phyloP scores from a whole-genome alignment of 2,113 vertebrate species.

The Cairina moschata region DNA sequence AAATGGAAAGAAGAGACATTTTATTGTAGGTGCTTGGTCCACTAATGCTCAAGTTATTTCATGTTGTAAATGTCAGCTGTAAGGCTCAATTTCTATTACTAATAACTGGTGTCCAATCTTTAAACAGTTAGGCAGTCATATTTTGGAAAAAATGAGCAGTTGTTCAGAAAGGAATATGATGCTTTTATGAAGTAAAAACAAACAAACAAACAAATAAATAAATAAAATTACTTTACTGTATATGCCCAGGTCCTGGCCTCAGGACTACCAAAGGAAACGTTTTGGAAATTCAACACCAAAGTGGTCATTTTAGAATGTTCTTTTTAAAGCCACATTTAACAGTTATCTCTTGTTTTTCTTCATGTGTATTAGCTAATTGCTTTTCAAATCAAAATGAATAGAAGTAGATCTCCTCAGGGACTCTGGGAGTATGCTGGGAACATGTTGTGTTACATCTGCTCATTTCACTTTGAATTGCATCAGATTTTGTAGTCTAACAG shows the following conservation, averaged over 20 bases:
- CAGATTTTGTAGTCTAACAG: background rate
- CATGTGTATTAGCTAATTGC: conserved; percentile 9
- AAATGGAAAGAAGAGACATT: background rate
- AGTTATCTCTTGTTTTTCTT: conserved; percentile 10
- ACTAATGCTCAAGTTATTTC: background rate
- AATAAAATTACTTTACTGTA: background rate
- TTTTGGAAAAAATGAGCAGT: background rate
- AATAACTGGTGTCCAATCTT: background rate
- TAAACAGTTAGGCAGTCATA: fast-evolving
- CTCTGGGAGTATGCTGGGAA: background rate
- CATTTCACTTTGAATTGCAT: background rate
- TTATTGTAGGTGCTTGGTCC: background rate
- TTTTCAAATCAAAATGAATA: conserved; percentile 14
- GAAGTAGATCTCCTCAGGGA: conserved; percentile 17
- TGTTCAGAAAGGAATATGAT: background rate
- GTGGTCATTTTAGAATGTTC: background rate
- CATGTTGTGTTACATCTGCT: conserved; percentile 30
- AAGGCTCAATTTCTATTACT: background rate
- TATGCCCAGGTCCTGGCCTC: background rate
- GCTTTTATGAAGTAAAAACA: background rate
- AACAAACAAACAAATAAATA: background rate
- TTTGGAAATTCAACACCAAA: background rate
- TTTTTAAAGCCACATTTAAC: background rate
- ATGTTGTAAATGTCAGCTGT: background rate
- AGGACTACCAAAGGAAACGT: background rate